A percentile compares a stretch with the other conserved stretches of the same genome.
Conservation (phyloP, 2,888 invertebrate genomes). For the Nephrotoma appendiculata region DNA sequence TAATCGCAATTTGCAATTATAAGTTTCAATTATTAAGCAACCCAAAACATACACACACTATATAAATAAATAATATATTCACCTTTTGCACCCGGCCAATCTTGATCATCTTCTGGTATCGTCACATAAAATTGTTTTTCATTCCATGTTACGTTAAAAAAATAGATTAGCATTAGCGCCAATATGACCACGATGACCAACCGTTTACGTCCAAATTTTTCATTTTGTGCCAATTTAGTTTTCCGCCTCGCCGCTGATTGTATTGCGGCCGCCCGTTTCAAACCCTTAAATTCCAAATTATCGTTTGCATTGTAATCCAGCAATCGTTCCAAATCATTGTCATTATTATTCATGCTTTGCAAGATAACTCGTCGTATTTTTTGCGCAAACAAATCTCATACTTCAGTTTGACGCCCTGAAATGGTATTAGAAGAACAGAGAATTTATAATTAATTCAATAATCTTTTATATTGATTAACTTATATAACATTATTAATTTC, state of each 20-base stretch:
- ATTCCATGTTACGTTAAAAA: background rate
- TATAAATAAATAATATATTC: background rate
- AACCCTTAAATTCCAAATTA: background rate
- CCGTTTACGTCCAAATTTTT: constrained; percentile 8
- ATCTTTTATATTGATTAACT: too few species aligned
- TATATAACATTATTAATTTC: too few species aligned
- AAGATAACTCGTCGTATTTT: background rate
- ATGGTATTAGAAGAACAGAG: too few species aligned
- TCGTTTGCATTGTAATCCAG: background rate
- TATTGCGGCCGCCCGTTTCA: background rate
- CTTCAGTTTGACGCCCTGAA: background rate
- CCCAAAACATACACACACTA: too few species aligned
- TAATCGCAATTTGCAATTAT: too few species aligned
- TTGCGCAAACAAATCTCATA: background rate
- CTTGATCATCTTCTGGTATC: constrained; percentile 8
- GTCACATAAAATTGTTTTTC: constrained; percentile 6
- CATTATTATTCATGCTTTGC: background rate
- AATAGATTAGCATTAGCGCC: constrained; percentile 4
- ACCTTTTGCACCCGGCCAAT: constrained; percentile 9
- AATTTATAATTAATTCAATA: too few species aligned
- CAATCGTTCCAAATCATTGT: background rate
- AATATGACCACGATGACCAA: constrained; percentile 1
- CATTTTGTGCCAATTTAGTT: background rate
- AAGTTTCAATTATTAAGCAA: too few species aligned
- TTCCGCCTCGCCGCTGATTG: background rate